Percentiles rank a stretch among this genome's conserved stretches.
Conservation (phyloP, 2,888 invertebrate species). For the Apamea monoglypha region DNA sequence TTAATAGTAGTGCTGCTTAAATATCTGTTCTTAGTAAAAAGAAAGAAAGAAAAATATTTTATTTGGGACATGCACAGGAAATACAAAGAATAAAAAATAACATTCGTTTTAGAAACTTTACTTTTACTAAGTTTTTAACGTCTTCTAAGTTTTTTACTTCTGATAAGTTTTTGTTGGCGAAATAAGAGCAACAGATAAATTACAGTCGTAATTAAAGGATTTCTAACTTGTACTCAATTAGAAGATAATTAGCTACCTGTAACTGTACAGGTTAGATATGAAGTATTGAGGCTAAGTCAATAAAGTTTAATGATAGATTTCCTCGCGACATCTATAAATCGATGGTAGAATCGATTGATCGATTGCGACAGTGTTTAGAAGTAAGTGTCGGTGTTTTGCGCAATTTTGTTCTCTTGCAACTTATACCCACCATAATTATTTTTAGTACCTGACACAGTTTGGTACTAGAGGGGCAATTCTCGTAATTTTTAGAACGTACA, state of each 20-base stretch:
- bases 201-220: constrained; percentile 10
- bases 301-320: constrained; percentile 42
- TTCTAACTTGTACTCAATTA: constrained; percentile 40
- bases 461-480: too few species aligned
- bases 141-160: neutral
- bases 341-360: constrained; percentile 34
- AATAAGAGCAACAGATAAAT: constrained; percentile 25
- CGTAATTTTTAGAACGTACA: too few species aligned
- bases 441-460: too few species aligned
- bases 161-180: neutral
- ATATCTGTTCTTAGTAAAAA: neutral
- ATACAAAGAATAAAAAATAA: too few species aligned
- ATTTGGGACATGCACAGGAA: too few species aligned
- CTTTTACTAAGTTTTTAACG: too few species aligned
- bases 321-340: constrained; percentile 37
- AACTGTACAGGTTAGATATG: constrained; percentile 15
- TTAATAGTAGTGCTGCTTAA: neutral
- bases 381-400: neutral
- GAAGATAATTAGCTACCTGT: constrained; percentile 21
- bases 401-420: neutral
- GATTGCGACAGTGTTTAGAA: constrained; percentile 16
- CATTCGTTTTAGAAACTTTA: neutral
- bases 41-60: too few species aligned
- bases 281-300: constrained; percentile 50
- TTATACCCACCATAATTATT: too few species aligned